Conservation (phyloP, 2,888 invertebrate genomes). For the Dasypolia templi region DNA sequence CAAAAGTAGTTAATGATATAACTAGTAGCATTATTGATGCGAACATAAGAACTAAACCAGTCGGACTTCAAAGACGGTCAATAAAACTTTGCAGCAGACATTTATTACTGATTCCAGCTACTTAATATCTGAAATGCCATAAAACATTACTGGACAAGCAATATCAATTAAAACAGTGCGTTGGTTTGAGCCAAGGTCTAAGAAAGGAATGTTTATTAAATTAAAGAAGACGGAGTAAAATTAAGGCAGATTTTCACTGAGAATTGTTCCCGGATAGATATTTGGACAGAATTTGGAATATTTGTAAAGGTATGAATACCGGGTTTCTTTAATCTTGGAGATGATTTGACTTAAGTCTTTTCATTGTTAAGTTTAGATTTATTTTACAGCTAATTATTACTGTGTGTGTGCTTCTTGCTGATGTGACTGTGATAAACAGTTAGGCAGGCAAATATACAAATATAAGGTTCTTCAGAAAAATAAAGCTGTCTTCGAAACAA, state of each 20-base stretch:
- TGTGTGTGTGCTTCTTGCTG: no score
- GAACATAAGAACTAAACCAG: conserved; percentile 46
- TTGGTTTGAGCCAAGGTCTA: conserved; percentile 48
- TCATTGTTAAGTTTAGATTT: background rate
- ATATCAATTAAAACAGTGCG: conserved; percentile 63
- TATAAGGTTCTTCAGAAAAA: background rate
- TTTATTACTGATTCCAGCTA: conserved; percentile 64
- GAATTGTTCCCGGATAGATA: conserved; percentile 27
- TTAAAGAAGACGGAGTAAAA: conserved; percentile 38
- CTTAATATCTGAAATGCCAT: conserved; percentile 62
- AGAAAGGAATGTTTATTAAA: conserved; percentile 58
- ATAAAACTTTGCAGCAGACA: conserved; percentile 65
- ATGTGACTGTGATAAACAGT: background rate
- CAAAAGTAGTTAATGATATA: conserved; percentile 31
- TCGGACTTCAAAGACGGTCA: conserved; percentile 51
- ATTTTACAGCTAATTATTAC: background rate
- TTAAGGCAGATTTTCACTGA: conserved; percentile 24
- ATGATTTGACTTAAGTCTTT: background rate
- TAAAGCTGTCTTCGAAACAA: conserved; percentile 11
- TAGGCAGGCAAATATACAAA: background rate
- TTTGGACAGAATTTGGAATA: conserved; percentile 42
- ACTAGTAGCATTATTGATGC: conserved; percentile 53
- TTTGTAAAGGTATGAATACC: conserved; percentile 9
- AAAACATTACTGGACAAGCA: conserved; percentile 60
- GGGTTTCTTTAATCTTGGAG: conserved; percentile 5